Evolutionary conservation across 2,888 invertebrate species (phyloP), one percentile per base, ranked within the genome.

Genomic region (Altica lythri): DNA sequence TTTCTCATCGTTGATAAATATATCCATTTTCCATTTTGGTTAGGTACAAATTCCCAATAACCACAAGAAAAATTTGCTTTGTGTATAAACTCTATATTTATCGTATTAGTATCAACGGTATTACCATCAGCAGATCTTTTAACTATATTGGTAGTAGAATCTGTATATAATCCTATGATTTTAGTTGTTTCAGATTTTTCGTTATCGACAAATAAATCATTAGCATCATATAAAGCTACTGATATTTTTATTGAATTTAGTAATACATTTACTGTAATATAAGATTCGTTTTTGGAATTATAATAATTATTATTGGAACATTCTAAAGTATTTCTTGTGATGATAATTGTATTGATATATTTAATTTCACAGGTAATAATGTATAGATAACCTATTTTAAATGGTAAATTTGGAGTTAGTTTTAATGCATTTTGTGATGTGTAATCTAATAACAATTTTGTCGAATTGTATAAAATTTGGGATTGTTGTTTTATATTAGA

Each of bases 401-500:
- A 29, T 9, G 17, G 12, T 2, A 3, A 12, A 22, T 51, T 47
- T 2, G 17, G 3, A 4, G 5, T n/a, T 3, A 45, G 13, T 17
- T 32, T n/a, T 2, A 6, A 6, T 9, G 37, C 49, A 25, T 27
- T 8, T 4, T 13, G 22, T 6, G 19, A 37, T 8, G 51, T 32
- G 10, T 29, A 29, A 5, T 35, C 13, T 6, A 55, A 29, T 13
- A 55, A 19, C 1, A 40, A 13, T 0, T 13, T 27, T 2, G 35
- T 37, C n/a, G 50, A 34, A 6, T 43, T 19, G 25, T 29, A 37
- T 6, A 30, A 5, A 12, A 35, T 22, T 46, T 55, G 47, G 8
- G 55, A 46, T 16, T 46, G 12, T 5, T 25, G 13, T 22, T 42
- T 40, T 4, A 46, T 29, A 3, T n/a, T 14, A 8, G 14, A 32